Base-by-base conservation (phyloP, 2,113 vertebrate genomes). In the Xiphophorus hellerii region DNA sequence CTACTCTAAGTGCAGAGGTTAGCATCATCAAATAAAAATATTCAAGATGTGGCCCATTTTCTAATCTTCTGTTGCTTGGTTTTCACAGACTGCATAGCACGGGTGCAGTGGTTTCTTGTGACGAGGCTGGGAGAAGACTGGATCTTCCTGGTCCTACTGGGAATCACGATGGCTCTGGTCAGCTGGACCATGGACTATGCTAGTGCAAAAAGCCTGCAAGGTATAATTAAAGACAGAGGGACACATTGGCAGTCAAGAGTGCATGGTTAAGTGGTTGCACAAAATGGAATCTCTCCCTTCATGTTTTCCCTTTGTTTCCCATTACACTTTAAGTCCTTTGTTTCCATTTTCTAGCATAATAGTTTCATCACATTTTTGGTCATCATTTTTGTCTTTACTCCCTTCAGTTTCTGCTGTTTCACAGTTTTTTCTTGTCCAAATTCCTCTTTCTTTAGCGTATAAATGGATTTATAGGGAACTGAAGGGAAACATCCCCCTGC, bases 111-210 rank as follows among this genome's bases (percentile, higher is more conserved):
- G 2, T 93, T 97, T 25, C 68, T 98, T 11, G 95, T 96, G 68
- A 96, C 93, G 83, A 95, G 95, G 86, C 76, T 98, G 65, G 97
- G 97, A 85, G 97, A 98, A 87, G 97, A 98, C 84, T 98, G 97
- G 97, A 96, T 98, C 92, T 98, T 98, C 89, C 92, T 98, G 85
- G 90, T 98, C 78, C 94, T 98, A 1, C 91, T 98, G 82, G 97
- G 97, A 37, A 92, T 98, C 78, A 94, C 95, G 0, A 98, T 98
- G 97, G 97, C 97, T 0, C 92, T 98, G 87, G 96, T 98, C 87
- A 98, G 97, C 95, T 98, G 97, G 97, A 91, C 94, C 37, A 97
- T 98, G 96, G 97, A 98, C 92, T 98, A 98, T 3, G 95, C 95
- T 89, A 98, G 97, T 15, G 96, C 96, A 1, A 97, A 97, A 90